phyloP scores from a whole-genome alignment of 2,113 vertebrate species.

The Pseudopipra pipra region DNA sequence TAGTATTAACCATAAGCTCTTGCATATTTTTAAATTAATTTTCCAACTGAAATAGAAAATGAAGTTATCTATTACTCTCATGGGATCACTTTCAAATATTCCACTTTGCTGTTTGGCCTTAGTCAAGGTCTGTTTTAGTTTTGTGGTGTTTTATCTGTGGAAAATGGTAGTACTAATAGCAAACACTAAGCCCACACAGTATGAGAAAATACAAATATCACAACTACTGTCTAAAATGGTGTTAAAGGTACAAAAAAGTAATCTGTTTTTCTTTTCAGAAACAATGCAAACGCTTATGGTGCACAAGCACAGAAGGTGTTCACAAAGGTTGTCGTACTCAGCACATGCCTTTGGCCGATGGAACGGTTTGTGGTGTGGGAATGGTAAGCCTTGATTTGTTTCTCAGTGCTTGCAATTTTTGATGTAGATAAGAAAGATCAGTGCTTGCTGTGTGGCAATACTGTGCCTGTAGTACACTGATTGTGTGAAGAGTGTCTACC shows the following conservation, averaged over 20 bases:
- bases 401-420: neutral
- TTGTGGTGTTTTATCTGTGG: neutral
- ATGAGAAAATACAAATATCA: neutral
- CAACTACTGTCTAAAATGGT: neutral
- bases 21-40: neutral
- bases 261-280: slow-evolving; percentile 73
- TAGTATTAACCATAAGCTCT: fast-evolving
- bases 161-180: neutral
- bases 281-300: slow-evolving; percentile 95
- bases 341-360: slow-evolving; percentile 96
- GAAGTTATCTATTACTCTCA: neutral
- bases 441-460: neutral
- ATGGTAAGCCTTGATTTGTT: slow-evolving; percentile 82
- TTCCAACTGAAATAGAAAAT: neutral
- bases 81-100: neutral
- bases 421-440: neutral
- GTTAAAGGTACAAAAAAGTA: neutral
- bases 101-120: neutral
- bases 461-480: neutral
- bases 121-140: neutral
- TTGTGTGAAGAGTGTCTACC: neutral
- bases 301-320: slow-evolving; percentile 89
- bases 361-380: slow-evolving; percentile 88
- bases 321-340: slow-evolving; percentile 94
- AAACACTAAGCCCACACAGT: neutral